phyloP scores from a whole-genome alignment of 2,113 vertebrate species.

The Emydocephalus ijimae region DNA sequence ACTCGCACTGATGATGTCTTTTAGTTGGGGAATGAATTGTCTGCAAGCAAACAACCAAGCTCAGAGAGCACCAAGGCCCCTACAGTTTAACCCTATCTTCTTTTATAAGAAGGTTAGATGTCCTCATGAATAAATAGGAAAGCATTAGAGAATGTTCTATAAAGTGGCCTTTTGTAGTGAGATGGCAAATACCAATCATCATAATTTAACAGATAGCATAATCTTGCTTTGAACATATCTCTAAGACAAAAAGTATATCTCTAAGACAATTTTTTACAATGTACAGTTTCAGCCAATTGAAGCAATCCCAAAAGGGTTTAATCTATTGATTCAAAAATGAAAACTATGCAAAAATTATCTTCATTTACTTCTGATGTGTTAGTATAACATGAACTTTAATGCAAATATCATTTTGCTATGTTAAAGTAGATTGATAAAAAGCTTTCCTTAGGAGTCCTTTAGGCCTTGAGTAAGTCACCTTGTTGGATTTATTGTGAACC shows the following conservation, averaged over 20 bases:
- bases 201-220: background rate
- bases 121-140: background rate
- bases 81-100: background rate
- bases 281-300: conserved; percentile 23
- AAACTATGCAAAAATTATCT: conserved; percentile 18
- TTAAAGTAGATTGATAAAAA: background rate
- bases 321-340: conserved; percentile 24
- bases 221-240: background rate
- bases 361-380: background rate
- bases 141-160: background rate
- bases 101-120: background rate
- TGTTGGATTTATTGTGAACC: background rate
- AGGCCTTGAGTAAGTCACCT: background rate
- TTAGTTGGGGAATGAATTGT: background rate
- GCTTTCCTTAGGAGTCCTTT: background rate
- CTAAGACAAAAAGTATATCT: background rate
- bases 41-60: background rate
- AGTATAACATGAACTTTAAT: background rate
- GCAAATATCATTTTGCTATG: background rate
- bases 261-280: background rate
- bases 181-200: background rate
- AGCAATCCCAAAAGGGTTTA: conserved; percentile 41
- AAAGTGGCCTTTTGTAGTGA: background rate
- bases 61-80: background rate
- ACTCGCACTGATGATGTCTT: background rate